Percentiles rank a stretch among this genome's conserved stretches.
Conservation (phyloP, 1,140 invertebrate genomes). For the Camponotus vicinus region DNA sequence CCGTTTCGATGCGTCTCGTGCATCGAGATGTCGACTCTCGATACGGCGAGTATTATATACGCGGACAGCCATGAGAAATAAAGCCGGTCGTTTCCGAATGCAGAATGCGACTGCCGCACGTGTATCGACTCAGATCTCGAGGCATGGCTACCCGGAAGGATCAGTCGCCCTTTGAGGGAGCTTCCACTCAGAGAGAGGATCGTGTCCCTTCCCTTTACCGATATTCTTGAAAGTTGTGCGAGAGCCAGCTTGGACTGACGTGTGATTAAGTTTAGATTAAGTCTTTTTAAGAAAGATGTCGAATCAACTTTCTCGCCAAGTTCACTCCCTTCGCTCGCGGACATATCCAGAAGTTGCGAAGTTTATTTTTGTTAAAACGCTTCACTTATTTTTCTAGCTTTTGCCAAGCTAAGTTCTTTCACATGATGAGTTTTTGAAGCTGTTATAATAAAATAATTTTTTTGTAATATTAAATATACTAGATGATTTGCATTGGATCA, state of each 20-base stretch:
- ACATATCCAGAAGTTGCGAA: constrained; percentile 16
- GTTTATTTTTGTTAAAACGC: neutral
- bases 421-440: neutral
- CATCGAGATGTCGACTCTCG: constrained; percentile 71
- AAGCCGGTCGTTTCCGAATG: constrained; percentile 65
- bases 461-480: neutral
- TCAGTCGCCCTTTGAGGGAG: constrained; percentile 51
- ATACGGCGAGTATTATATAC: constrained; percentile 64
- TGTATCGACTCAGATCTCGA: constrained; percentile 71
- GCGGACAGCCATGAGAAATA: constrained; percentile 48
- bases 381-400: constrained; percentile 17
- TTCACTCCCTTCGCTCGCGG: constrained; percentile 38
- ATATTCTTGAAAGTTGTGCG: constrained; percentile 42
- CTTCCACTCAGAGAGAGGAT: constrained; percentile 12
- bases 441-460: neutral
- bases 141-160: constrained; percentile 64
- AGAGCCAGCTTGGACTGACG: constrained; percentile 23
- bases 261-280: constrained; percentile 46
- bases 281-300: constrained; percentile 17
- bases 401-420: neutral
- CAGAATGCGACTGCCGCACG: constrained; percentile 70
- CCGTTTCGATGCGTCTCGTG: constrained; percentile 55
- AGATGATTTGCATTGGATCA: neutral
- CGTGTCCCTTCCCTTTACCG: constrained; percentile 23
- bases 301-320: constrained; percentile 46